These are phyloP conservation scores for Xyrichtys novacula DNA, from an alignment of 2,797 vertebrate species.

Conservation along the genomic window DNA sequence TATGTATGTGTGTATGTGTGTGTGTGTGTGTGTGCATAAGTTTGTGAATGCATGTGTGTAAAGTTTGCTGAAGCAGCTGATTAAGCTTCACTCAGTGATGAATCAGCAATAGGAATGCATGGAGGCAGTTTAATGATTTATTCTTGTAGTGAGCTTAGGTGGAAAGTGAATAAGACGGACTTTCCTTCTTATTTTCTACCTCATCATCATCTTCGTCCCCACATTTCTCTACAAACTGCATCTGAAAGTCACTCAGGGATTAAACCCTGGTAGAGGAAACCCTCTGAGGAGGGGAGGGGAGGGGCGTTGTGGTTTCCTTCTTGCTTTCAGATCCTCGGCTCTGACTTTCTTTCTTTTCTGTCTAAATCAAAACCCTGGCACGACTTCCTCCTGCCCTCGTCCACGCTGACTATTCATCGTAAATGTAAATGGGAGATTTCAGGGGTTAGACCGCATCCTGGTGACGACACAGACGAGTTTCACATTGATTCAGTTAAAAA, in stretches of 20 bases:
- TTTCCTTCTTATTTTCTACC: slow-evolving; percentile 2
- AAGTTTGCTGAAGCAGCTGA: slow-evolving; percentile 4
- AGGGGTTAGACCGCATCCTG: slow-evolving; percentile 39
- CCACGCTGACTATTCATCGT: slow-evolving; percentile 11
- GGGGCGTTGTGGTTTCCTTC: slow-evolving; percentile 9
- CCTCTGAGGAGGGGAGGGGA: too few species aligned
- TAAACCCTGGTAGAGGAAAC: not conserved
- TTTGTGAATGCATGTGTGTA: not conserved
- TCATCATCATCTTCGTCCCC: not conserved
- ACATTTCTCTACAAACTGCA: not conserved
- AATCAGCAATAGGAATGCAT: not conserved
- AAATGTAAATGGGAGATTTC: slow-evolving; percentile 34
- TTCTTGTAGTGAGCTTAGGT: not conserved
- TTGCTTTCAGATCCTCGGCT: not conserved
- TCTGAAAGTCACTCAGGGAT: slow-evolving; percentile 12
- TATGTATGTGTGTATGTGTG: too few species aligned
- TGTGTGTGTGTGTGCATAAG: not conserved
- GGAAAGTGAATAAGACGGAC: slow-evolving; percentile 15
- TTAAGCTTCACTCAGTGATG: not conserved
- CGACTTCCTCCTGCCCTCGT: slow-evolving; percentile 8
- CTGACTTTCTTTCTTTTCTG: slow-evolving; percentile 27
- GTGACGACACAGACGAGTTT: slow-evolving; percentile 10
- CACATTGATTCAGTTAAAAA: slow-evolving; percentile 29
- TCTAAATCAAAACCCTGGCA: slow-evolving; percentile 31
- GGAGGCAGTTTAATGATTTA: not conserved